Conservation (phyloP, 2,113 vertebrate species). For the Entelurus aequoreus region DNA sequence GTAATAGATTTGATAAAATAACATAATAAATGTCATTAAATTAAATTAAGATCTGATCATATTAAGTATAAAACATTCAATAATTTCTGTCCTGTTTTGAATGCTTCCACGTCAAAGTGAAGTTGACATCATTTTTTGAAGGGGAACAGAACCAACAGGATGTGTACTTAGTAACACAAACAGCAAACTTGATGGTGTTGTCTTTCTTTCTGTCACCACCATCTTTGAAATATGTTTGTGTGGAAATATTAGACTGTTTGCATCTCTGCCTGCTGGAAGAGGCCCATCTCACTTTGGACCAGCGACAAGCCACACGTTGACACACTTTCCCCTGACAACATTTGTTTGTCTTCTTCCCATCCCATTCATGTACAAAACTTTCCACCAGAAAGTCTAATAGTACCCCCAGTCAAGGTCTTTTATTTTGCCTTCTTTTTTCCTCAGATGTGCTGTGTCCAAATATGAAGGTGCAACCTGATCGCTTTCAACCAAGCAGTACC, state of each 20-base stretch:
- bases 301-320: slow-evolving; percentile 6
- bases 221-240: slow-evolving; percentile 33
- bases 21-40: too few species aligned
- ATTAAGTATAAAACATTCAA: not conserved
- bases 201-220: slow-evolving; percentile 55
- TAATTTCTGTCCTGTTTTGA: not conserved
- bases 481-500: slow-evolving; percentile 80
- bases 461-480: slow-evolving; percentile 83
- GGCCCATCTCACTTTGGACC: slow-evolving; percentile 1
- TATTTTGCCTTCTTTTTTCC: slow-evolving; percentile 36
- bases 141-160: slow-evolving; percentile 4
- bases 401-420: too few species aligned
- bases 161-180: slow-evolving; percentile 36
- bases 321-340: not conserved
- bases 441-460: slow-evolving; percentile 94
- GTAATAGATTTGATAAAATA: too few species aligned
- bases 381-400: too few species aligned
- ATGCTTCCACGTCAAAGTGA: not conserved
- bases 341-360: slow-evolving; percentile 16
- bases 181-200: slow-evolving; percentile 49
- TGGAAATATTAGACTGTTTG: slow-evolving; percentile 45
- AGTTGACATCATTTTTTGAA: slow-evolving; percentile 13
- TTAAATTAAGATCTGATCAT: too few species aligned
- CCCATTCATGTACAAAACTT: not conserved
- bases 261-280: slow-evolving; percentile 9